Conservation (phyloP, 2,888 invertebrate species). For the Drosophila sordidula region DNA sequence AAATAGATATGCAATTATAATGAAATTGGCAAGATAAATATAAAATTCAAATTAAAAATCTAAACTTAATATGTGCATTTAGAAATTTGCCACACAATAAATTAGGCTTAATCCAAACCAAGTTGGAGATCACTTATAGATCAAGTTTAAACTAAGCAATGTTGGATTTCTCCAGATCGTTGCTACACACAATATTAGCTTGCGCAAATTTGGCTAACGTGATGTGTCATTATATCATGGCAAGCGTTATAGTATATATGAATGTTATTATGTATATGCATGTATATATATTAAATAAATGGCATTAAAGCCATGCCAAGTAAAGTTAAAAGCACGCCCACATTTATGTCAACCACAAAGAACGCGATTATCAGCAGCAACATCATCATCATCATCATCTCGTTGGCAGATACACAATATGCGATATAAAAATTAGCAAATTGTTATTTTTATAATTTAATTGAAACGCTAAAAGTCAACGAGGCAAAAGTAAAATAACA, state of each 20-base stretch:
- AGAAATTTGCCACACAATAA: background rate
- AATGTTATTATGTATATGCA: slow-evolving; percentile 1
- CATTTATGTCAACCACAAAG: slow-evolving; percentile 41
- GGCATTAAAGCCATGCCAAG: slow-evolving; percentile 28
- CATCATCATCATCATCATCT: slow-evolving; percentile 33
- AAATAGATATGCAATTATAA: background rate
- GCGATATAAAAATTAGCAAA: slow-evolving; percentile 70
- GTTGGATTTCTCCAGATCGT: slow-evolving; percentile 3
- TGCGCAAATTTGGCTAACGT: slow-evolving; percentile 13
- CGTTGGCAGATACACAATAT: slow-evolving; percentile 47
- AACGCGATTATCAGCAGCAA: slow-evolving; percentile 27
- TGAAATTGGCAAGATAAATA: background rate
- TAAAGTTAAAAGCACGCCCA: slow-evolving; percentile 51
- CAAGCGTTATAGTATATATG: background rate
- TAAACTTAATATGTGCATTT: background rate
- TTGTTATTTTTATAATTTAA: slow-evolving; percentile 76
- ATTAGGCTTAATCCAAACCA: background rate
- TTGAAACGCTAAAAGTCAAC: slow-evolving; percentile 66
- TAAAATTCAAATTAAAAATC: background rate
- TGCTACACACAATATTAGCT: background rate
- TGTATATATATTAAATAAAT: slow-evolving; percentile 4
- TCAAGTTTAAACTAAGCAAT: background rate
- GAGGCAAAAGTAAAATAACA: slow-evolving; percentile 38
- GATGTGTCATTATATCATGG: slow-evolving; percentile 34
- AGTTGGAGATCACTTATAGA: background rate